Evolutionary conservation across 2,888 invertebrate genomes (phyloP).

Genomic region (Hesperia comma): DNA sequence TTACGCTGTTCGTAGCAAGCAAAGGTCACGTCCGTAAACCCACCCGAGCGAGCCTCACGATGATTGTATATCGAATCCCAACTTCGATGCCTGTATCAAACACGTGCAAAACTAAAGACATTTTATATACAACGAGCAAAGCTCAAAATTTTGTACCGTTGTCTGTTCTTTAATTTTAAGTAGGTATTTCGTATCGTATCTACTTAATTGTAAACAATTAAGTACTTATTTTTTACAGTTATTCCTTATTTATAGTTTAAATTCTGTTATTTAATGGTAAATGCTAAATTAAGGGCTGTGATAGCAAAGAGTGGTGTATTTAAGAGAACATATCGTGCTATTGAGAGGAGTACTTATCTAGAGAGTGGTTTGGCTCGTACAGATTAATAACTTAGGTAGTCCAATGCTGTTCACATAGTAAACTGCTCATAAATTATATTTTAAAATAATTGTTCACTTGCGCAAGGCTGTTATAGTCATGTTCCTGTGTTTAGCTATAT

Average conservation of each 20-base stretch:
- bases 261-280: slow-evolving; percentile 71
- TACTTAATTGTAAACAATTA: slow-evolving; percentile 43
- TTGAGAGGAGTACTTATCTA: slow-evolving; percentile 47
- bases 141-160: slow-evolving; percentile 49
- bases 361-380: slow-evolving; percentile 17
- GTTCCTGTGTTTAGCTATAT: slow-evolving; percentile 11
- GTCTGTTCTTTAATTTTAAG: slow-evolving; percentile 42
- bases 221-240: slow-evolving; percentile 63
- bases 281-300: slow-evolving; percentile 76
- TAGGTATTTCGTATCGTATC: slow-evolving; percentile 39
- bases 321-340: slow-evolving; percentile 62
- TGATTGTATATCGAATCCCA: slow-evolving; percentile 26
- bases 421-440: slow-evolving; percentile 19
- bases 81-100: slow-evolving; percentile 19
- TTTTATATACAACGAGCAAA: slow-evolving; percentile 45
- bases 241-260: slow-evolving; percentile 63
- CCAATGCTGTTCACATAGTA: slow-evolving; percentile 16
- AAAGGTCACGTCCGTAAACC: slow-evolving; percentile 56
- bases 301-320: slow-evolving; percentile 70
- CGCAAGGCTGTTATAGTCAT: slow-evolving; percentile 1
- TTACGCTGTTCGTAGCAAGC: slow-evolving; percentile 47
- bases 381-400: slow-evolving; percentile 12
- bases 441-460: neutral
- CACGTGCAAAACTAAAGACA: slow-evolving; percentile 34
- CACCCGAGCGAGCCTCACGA: slow-evolving; percentile 60